Evolutionary conservation across 2,797 vertebrate species (phyloP).

Genomic region (Chloroceryle inda): DNA sequence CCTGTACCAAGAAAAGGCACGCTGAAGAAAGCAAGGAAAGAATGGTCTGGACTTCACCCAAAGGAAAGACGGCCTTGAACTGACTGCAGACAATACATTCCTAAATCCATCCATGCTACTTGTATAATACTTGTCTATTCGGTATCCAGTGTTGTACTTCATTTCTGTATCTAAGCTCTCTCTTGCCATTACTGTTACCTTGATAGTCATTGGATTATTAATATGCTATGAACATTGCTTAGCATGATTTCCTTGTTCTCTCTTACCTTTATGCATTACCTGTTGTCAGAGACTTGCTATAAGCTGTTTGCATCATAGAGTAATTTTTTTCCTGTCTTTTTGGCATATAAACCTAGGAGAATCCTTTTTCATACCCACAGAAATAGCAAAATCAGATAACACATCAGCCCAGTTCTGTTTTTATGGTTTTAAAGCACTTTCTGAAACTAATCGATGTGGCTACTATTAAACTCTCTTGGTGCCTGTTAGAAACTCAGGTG

Average conservation of each 20-base stretch:
- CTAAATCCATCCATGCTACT: background rate
- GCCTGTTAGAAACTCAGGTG: background rate
- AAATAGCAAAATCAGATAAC: background rate
- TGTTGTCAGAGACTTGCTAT: background rate
- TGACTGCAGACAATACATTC: background rate
- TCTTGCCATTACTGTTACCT: background rate
- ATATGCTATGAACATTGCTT: background rate
- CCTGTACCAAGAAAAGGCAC: rapidly evolving
- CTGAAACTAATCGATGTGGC: background rate
- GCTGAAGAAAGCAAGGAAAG: background rate
- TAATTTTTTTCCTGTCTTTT: background rate
- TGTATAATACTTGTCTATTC: background rate
- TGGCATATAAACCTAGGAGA: background rate
- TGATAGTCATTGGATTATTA: background rate
- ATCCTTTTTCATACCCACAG: background rate
- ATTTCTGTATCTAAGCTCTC: background rate
- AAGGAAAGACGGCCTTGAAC: background rate
- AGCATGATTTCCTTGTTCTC: background rate
- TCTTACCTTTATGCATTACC: background rate
- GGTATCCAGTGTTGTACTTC: background rate
- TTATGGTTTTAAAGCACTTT: background rate
- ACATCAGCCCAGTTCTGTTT: background rate
- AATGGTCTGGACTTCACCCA: background rate
- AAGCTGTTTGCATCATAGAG: background rate
- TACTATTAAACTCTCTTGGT: background rate